These are phyloP conservation scores for Brachyptera risi DNA, from an alignment of 2,888 invertebrate species.

Conservation along the genomic window DNA sequence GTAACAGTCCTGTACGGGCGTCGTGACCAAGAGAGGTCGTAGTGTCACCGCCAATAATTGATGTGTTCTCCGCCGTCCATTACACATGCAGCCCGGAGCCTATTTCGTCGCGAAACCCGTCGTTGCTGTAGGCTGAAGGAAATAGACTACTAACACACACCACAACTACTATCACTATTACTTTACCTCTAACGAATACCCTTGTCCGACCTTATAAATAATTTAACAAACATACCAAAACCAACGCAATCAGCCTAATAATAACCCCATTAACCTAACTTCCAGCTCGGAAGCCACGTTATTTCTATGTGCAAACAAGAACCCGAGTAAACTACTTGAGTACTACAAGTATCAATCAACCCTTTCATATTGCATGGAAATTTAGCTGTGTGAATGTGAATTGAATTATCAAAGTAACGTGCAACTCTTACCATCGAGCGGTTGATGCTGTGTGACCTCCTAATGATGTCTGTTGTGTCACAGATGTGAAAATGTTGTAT, in stretches of 20 bases:
- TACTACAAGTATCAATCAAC: slow-evolving; percentile 3
- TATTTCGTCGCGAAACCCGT: not conserved
- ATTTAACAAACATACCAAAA: not conserved
- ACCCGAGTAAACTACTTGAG: not conserved
- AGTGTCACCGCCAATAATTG: slow-evolving; percentile 10
- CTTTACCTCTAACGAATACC: slow-evolving; percentile 4
- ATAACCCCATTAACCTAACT: not conserved
- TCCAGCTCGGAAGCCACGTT: not conserved
- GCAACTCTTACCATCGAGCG: too few relatives aligned
- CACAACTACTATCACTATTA: not conserved
- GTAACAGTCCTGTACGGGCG: too few relatives aligned
- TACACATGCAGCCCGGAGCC: not conserved
- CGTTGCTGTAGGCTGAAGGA: not conserved
- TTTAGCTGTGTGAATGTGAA: not conserved
- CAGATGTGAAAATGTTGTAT: too few relatives aligned
- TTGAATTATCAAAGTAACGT: not conserved
- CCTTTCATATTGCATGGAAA: not conserved
- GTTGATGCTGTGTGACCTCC: too few relatives aligned
- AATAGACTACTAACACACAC: not conserved
- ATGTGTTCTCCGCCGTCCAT: slow-evolving; percentile 3
- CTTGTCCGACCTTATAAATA: slow-evolving; percentile 3
- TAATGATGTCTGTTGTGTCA: too few relatives aligned
- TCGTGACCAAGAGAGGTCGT: not conserved
- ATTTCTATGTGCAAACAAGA: not conserved
- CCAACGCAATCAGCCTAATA: not conserved